A percentile compares a stretch with the other conserved stretches of the same genome.
Conservation (phyloP, 53 echinoderm and acorn worm species). For the Henricia sp. region DNA sequence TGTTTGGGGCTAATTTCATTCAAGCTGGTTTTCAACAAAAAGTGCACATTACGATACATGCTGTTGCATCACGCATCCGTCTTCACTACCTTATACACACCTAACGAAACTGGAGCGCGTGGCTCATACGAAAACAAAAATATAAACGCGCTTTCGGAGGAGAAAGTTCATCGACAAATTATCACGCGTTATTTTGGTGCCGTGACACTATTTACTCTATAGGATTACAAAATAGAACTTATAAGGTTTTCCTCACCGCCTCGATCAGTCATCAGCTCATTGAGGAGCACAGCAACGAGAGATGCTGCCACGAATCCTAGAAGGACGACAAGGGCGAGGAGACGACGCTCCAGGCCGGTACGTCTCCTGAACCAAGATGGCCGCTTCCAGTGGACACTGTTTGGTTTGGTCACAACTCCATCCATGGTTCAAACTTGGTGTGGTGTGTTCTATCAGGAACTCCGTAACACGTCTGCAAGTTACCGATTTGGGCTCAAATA, state of each 20-base stretch:
- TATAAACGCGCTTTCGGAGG: too few relatives aligned
- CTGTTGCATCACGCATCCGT: too few relatives aligned
- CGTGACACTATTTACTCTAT: too few relatives aligned
- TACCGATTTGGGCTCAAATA: too few relatives aligned
- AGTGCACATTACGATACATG: not conserved
- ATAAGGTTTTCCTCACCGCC: conserved; percentile 34
- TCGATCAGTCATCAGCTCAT: conserved; percentile 42
- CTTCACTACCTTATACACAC: too few relatives aligned
- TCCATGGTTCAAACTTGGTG: conserved; percentile 1
- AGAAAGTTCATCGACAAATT: too few relatives aligned
- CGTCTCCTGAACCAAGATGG: conserved; percentile 63
- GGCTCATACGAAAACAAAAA: too few relatives aligned
- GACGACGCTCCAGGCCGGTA: conserved; percentile 79
- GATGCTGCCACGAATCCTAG: conserved; percentile 57
- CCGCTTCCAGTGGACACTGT: conserved; percentile 57
- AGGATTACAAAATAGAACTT: too few relatives aligned
- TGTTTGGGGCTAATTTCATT: too few relatives aligned
- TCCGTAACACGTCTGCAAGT: too few relatives aligned
- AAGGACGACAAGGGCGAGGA: conserved; percentile 71
- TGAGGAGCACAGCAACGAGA: conserved; percentile 67
- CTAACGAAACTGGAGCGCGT: too few relatives aligned
- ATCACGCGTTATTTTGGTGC: too few relatives aligned
- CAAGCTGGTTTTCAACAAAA: not conserved
- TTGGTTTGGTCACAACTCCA: conserved; percentile 51
- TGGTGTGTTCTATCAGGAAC: not conserved